Percentiles rank a stretch among this genome's conserved stretches.
Conservation (phyloP, 1,140 invertebrate species). For the Chironomus tepperi region DNA sequence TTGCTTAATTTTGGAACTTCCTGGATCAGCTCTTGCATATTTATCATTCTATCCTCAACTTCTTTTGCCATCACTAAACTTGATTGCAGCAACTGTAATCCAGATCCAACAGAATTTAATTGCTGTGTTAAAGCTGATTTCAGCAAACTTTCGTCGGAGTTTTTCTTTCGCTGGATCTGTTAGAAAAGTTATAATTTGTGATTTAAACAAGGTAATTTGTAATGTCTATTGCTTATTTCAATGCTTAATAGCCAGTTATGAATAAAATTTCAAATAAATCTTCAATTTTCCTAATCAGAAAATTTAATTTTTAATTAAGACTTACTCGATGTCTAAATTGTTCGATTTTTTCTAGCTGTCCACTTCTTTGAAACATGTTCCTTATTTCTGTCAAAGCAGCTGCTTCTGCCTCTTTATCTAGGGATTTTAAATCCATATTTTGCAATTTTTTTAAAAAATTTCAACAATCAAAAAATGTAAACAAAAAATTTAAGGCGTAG, state of each 20-base stretch:
- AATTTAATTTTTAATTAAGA: slow-evolving; percentile 8
- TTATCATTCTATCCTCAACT: slow-evolving; percentile 52
- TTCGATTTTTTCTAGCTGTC: slow-evolving; percentile 85
- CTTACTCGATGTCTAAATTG: slow-evolving; percentile 30
- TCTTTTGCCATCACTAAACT: slow-evolving; percentile 78
- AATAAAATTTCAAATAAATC: slow-evolving; percentile 29
- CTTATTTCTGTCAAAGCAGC: slow-evolving; percentile 84
- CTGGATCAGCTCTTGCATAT: slow-evolving; percentile 56
- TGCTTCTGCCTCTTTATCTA: slow-evolving; percentile 75
- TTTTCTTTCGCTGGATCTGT: slow-evolving; percentile 71
- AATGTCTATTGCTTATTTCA: no score
- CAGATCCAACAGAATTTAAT: slow-evolving; percentile 89
- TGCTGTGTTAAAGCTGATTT: slow-evolving; percentile 99
- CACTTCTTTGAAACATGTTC: slow-evolving; percentile 88
- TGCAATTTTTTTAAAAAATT: no score
- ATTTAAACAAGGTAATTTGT: no score
- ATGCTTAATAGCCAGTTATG: no score
- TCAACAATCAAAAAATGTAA: no score
- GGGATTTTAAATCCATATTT: slow-evolving; percentile 64
- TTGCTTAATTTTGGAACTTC: slow-evolving; percentile 61
- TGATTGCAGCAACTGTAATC: slow-evolving; percentile 79
- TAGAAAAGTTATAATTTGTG: no score
- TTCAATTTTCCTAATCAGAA: neutral
- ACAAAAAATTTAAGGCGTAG: no score
- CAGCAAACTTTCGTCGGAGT: slow-evolving; percentile 91